Evolutionary conservation across 30 jellyfish, hydroid and myxozoan genomes (phyloP).

Genomic region (Hydra vulgaris): DNA sequence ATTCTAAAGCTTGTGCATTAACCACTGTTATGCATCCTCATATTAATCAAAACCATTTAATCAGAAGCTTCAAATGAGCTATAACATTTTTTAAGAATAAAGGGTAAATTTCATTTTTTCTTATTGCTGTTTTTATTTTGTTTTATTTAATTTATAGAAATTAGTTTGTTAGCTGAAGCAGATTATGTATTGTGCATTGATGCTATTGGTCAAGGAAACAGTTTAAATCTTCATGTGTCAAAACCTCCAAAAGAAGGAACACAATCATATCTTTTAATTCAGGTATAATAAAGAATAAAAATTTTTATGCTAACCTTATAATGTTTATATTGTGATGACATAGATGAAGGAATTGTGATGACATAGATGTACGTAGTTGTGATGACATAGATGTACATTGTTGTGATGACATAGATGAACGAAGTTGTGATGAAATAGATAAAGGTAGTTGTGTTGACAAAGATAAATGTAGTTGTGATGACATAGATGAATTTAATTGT

Average conservation of each 20-base stretch:
- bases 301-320: not conserved
- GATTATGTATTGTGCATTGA: slow-evolving; percentile 82
- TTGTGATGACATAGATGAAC: too few relatives aligned
- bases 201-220: slow-evolving; percentile 60
- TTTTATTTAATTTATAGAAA: slow-evolving; percentile 30
- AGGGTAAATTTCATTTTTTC: not conserved
- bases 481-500: too few relatives aligned
- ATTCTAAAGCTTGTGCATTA: not conserved
- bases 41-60: too few relatives aligned
- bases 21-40: not conserved
- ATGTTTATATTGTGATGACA: not conserved
- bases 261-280: slow-evolving; percentile 32
- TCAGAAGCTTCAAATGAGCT: too few relatives aligned
- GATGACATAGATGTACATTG: too few relatives aligned
- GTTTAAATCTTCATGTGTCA: slow-evolving; percentile 72
- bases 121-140: not conserved
- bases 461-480: too few relatives aligned
- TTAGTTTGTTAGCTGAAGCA: slow-evolving; percentile 77
- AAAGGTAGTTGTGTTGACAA: too few relatives aligned
- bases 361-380: too few relatives aligned
- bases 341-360: too few relatives aligned
- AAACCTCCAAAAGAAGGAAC: slow-evolving; percentile 94
- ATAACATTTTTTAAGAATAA: not conserved
- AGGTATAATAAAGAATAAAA: slow-evolving; percentile 11
- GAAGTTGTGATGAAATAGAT: too few relatives aligned